A percentile compares a stretch with the other conserved stretches of the same genome.
These are phyloP conservation scores for Drosophila athabasca DNA, from an alignment of 1,140 invertebrate genomes.

Conservation along the genomic window DNA sequence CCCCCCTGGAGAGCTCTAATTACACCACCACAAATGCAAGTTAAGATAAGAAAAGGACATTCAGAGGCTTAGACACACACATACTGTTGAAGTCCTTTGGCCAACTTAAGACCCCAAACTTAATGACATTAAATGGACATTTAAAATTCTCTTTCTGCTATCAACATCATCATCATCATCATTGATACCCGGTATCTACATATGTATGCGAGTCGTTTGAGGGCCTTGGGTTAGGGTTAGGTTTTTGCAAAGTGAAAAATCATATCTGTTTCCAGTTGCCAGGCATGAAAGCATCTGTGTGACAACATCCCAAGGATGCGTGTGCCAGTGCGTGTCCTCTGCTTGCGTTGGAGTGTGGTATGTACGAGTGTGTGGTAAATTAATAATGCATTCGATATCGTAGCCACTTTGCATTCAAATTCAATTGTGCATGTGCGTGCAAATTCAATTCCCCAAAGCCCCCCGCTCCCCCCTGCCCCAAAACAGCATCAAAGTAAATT, in stretches of 20 bases:
- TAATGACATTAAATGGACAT: conserved; percentile 73
- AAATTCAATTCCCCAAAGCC: conserved; percentile 79
- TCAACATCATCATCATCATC: conserved; percentile 25
- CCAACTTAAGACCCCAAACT: conserved; percentile 45
- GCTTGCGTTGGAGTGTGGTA: too few species aligned
- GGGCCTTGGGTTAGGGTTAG: too few species aligned
- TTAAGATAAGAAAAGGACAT: conserved; percentile 45
- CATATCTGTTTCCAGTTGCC: conserved; percentile 57
- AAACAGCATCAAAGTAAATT: conserved; percentile 70
- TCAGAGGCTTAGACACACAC: not conserved
- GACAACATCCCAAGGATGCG: conserved; percentile 33
- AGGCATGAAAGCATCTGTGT: not conserved
- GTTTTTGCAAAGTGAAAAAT: conserved; percentile 75
- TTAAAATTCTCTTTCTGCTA: conserved; percentile 66
- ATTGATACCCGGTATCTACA: conserved; percentile 8
- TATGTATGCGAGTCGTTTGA: too few species aligned
- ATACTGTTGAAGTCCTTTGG: conserved; percentile 2
- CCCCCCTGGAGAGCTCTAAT: conserved; percentile 17
- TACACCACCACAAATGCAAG: conserved; percentile 44
- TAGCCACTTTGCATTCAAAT: conserved; percentile 75
- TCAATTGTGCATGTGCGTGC: conserved; percentile 76
- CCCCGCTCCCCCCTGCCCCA: not conserved
- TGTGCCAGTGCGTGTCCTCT: conserved; percentile 5
- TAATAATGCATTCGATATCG: conserved; percentile 73
- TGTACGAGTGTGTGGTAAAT: conserved; percentile 51